phyloP scores from a whole-genome alignment of 2,797 vertebrate species.

The Gymnodraco acuticeps region DNA sequence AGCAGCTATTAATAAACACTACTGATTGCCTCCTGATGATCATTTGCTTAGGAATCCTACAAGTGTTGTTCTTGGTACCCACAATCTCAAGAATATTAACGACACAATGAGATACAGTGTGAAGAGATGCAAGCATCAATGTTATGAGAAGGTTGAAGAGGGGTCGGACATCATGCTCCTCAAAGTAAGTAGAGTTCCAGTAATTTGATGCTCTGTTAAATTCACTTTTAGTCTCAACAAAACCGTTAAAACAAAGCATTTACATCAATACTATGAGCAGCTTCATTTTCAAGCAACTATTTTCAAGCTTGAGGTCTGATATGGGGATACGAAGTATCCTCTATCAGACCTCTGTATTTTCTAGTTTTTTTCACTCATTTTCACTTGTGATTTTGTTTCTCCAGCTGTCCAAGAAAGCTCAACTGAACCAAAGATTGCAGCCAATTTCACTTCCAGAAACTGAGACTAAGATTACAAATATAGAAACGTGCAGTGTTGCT shows the following conservation, averaged over 20 bases:
- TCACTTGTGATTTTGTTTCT: slow-evolving; percentile 10
- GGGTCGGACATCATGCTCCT: slow-evolving; percentile 78
- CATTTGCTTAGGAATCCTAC: slow-evolving; percentile 1
- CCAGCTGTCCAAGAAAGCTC: slow-evolving; percentile 54
- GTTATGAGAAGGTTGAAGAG: rapidly evolving
- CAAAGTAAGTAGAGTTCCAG: slow-evolving; percentile 56
- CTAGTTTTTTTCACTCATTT: background rate
- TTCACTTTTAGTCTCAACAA: background rate
- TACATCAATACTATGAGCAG: background rate
- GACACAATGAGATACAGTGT: slow-evolving; percentile 22
- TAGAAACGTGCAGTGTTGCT: slow-evolving; percentile 48
- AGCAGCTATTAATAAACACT: background rate
- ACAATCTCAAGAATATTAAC: slow-evolving; percentile 41
- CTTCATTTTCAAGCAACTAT: background rate
- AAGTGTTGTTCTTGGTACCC: slow-evolving; percentile 62
- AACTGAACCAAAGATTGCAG: background rate
- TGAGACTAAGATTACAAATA: background rate
- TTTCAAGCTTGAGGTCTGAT: background rate
- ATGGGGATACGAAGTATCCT: background rate
- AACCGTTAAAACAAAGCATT: background rate
- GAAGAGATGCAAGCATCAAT: slow-evolving; percentile 25
- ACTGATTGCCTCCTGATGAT: background rate
- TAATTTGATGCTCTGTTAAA: background rate
- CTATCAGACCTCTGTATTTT: background rate
- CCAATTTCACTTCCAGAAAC: slow-evolving; percentile 12